Base-by-base conservation (phyloP, 2,797 vertebrate genomes). In the Lemur catta region DNA sequence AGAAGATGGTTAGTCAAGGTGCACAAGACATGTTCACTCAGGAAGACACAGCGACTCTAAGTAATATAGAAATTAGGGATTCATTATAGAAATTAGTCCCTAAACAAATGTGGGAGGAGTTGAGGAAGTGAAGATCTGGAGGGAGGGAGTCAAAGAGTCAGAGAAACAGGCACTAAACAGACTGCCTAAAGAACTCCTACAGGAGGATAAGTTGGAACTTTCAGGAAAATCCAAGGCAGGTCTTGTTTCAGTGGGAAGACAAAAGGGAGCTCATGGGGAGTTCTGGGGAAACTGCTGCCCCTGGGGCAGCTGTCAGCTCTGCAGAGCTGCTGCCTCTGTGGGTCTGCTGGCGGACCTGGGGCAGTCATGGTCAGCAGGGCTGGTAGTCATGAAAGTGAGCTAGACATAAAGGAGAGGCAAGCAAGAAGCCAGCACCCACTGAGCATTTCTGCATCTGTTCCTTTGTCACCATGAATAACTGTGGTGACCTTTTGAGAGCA, bases 361-460 rank as follows among this genome's bases (percentile, higher is more conserved):
- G 8, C 18, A 71, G 8, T 13, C 28, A 12, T 28, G 43, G 26
- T 93, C 59, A 69, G 10, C 13, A 69, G 14, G 5, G 41, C 15
- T 30, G 63, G 22, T 3, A 41, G 61, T 63, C 46, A n/a, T n/a
- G 38, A 35, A 71, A 35, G 35, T 69, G 55, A 67, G 35, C 52
- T 57, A 79, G 48, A 93, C 30, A 57, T 12, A 57, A 67, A 91
- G 41, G 8, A 43, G 38, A 84, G 35, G 26, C 1, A 10, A 30
- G 33, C 1, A 7, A 61, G 22, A 12, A 79, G 11, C 15, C 15
- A 38, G 33, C 0, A 0, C n/a, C 35, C 22, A 12, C 43, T 33
- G 74, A 63, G 43, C 14, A 12, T 18, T 20, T 50, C 80, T 35
- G 26, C 9, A 18, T 33, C 48, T 69, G 20, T 71, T 75, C 2